Base-by-base conservation (phyloP, 2,888 invertebrate species). In the Blastobasis lacticolella region DNA sequence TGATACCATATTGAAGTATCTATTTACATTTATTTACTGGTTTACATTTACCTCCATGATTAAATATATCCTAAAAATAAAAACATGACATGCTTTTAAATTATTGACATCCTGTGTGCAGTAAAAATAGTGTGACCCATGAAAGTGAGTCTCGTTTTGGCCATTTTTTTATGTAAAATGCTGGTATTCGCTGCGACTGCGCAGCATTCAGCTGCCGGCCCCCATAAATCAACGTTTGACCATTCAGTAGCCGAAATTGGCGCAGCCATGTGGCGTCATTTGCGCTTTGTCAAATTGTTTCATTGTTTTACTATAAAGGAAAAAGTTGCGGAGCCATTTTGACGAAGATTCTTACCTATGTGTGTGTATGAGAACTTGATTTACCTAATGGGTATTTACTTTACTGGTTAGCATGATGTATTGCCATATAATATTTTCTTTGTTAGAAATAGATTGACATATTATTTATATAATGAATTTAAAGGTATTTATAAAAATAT, bases 181-280 rank as follows among this genome's bases (percentile, higher is more conserved):
- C 23, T 23, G 47, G 40, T 37, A 48, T 6, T 6, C 23, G 23
- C 10, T 37, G 46, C 36, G 62, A 60, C 64, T 56, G 54, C 63
- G 59, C 53, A 61, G 62, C 8, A 63, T 63, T 78, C 80, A 81
- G 81, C 82, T 78, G 81, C 68, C 67, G 55, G 50, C 51, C 49
- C 49, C 60, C 62, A 78, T 83, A 83, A 81, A 83, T 83, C 77
- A 78, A 59, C 50, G 52, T 57, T 60, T 62, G 66, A 60, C 67
- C 64, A 71, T 74, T 73, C 71, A 71, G 65, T 68, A 70, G 69
- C 66, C 66, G 57, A 71, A 75, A 68, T 70, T 66, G 67, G 38
- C 49, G 49, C 23, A 48, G 55, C 54, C 60, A 60, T 64, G 66
- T 66, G 65, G 59, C 57, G 43, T 58, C 54, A 64, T 63, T 62